phyloP scores from a whole-genome alignment of 2,888 invertebrate genomes.

The Autographa gamma region DNA sequence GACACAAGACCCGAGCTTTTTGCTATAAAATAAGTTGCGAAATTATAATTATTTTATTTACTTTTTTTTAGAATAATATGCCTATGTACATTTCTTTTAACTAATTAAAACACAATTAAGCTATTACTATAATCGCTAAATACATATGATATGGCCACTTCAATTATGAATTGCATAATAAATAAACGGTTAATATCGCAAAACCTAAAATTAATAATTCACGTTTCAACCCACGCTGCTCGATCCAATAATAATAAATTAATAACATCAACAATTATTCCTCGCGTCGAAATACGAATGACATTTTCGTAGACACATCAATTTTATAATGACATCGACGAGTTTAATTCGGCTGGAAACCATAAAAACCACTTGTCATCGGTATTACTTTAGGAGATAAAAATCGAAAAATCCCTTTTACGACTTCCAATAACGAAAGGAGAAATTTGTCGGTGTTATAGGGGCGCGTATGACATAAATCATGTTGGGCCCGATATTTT shows the following conservation, averaged over 20 bases:
- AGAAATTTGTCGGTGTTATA: conserved; percentile 72
- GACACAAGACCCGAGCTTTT: not conserved
- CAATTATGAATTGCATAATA: not conserved
- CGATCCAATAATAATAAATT: not conserved
- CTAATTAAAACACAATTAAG: too few species aligned
- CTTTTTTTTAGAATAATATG: not conserved
- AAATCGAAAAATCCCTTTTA: conserved; percentile 67
- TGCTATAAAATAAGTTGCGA: not conserved
- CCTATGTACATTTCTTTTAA: too few species aligned
- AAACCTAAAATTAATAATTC: not conserved
- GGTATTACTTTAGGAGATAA: conserved; percentile 55
- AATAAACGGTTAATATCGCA: not conserved
- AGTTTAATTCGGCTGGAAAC: conserved; percentile 50
- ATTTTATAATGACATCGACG: conserved; percentile 33
- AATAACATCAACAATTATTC: conserved; percentile 7
- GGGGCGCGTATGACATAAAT: conserved; percentile 75
- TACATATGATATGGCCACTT: not conserved
- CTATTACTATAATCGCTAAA: too few species aligned
- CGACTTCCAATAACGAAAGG: conserved; percentile 71
- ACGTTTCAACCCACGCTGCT: not conserved
- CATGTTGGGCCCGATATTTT: conserved; percentile 81
- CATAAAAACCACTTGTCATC: conserved; percentile 54
- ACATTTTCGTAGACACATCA: conserved; percentile 10
- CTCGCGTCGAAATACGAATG: not conserved
- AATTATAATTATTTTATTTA: not conserved